Evolutionary conservation across 1,140 invertebrate genomes (phyloP).

Genomic region (Marisa cornuarietis): DNA sequence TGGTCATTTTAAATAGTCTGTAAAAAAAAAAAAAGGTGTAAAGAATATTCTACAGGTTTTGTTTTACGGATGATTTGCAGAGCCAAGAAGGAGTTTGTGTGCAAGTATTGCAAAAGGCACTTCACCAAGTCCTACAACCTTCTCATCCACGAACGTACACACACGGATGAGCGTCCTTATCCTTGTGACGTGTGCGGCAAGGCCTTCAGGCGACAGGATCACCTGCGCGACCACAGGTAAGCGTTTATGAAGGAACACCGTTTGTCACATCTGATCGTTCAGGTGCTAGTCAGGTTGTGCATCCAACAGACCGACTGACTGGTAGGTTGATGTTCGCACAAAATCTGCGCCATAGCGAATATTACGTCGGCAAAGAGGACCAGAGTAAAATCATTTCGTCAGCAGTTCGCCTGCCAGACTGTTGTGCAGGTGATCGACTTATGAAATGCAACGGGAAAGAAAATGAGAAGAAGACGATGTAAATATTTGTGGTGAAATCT

Average conservation of each 20-base stretch:
- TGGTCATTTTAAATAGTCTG: neutral
- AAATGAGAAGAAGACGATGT: no score
- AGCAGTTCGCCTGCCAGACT: no score
- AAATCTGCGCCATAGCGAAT: no score
- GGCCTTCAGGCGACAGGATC: constrained; percentile 94
- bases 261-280: no score
- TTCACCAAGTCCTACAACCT: constrained; percentile 99
- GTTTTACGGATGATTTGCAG: neutral
- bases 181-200: constrained; percentile 98
- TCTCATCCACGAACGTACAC: constrained; percentile 95
- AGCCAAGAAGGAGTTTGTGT: constrained; percentile 5
- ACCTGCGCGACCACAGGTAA: constrained; percentile 93
- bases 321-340: no score
- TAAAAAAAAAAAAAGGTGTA: neutral
- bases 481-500: neutral
- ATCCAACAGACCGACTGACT: no score
- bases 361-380: no score
- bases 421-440: no score
- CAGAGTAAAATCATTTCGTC: no score
- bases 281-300: no score
- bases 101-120: constrained; percentile 79
- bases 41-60: neutral
- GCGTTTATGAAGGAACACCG: neutral
- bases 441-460: no score
- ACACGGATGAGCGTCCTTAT: constrained; percentile 97